phyloP scores from a whole-genome alignment of 2,113 vertebrate genomes.

The Pipra filicauda region DNA sequence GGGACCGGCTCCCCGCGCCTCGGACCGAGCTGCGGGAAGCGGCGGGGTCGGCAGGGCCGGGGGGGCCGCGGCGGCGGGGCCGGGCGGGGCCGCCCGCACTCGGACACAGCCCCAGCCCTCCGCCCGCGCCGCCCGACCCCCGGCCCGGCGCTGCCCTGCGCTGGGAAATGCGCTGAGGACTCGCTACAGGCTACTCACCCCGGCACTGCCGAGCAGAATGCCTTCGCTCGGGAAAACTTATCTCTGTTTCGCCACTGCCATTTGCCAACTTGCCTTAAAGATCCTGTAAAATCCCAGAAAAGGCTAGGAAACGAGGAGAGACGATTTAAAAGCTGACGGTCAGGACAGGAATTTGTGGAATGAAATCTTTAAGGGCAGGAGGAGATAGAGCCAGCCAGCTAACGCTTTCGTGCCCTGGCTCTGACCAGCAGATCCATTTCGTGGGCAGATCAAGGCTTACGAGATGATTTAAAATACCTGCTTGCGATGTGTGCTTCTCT shows the following conservation, averaged over 20 bases:
- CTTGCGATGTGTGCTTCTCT: background rate
- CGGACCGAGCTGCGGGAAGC: slow-evolving; percentile 69
- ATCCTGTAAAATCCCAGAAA: slow-evolving; percentile 8
- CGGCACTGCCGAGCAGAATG: background rate
- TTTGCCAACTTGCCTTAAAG: background rate
- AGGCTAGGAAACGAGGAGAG: background rate
- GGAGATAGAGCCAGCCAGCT: slow-evolving; percentile 30
- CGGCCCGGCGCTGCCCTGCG: background rate
- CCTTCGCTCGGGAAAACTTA: background rate
- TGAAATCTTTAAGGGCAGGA: slow-evolving; percentile 57
- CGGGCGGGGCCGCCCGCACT: background rate
- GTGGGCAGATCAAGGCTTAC: background rate
- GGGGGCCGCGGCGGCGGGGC: background rate
- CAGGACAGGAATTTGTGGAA: slow-evolving; percentile 66
- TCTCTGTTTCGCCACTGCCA: background rate
- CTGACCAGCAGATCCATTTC: background rate
- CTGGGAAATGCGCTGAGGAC: fast-evolving
- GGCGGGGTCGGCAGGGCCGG: background rate
- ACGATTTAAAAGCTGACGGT: slow-evolving; percentile 39
- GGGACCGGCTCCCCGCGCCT: background rate
- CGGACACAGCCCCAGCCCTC: background rate
- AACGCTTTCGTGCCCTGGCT: slow-evolving; percentile 42
- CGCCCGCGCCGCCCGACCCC: background rate
- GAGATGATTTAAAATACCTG: slow-evolving; percentile 5
- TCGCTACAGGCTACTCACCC: background rate